phyloP scores from a whole-genome alignment of 2,888 invertebrate genomes.

The Epinotia brunnichana region DNA sequence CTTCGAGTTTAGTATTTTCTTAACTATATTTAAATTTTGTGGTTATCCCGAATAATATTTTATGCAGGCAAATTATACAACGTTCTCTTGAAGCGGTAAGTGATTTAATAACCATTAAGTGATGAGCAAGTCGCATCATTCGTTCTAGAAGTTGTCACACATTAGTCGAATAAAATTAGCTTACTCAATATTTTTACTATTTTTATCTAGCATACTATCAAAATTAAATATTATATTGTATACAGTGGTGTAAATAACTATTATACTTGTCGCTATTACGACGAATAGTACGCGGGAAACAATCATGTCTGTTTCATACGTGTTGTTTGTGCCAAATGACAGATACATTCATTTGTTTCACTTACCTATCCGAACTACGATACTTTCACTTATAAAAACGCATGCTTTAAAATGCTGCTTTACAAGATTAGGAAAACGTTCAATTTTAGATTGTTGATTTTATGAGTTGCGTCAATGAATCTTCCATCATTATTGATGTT shows the following conservation, averaged over 20 bases:
- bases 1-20: constrained; percentile 12
- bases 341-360: constrained; percentile 26
- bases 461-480: not conserved
- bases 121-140: constrained; percentile 6
- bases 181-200: constrained; percentile 6
- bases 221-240: not conserved
- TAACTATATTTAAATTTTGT: constrained; percentile 12
- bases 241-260: constrained; percentile 1
- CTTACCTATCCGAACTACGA: not conserved
- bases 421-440: not conserved
- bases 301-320: constrained; percentile 15
- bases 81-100: constrained; percentile 21
- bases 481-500: constrained; percentile 1
- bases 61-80: not conserved
- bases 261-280: not conserved
- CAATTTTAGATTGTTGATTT: not conserved
- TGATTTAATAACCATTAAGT: not conserved
- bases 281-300: constrained; percentile 27
- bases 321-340: constrained; percentile 31
- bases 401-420: not conserved
- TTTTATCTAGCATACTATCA: constrained; percentile 13
- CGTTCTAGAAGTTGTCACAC: constrained; percentile 33
- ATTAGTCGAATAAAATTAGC: constrained; percentile 10
- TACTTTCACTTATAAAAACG: constrained; percentile 9
- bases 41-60: constrained; percentile 11